phyloP scores from a whole-genome alignment of 2,113 vertebrate genomes.

The Suricata suricatta region DNA sequence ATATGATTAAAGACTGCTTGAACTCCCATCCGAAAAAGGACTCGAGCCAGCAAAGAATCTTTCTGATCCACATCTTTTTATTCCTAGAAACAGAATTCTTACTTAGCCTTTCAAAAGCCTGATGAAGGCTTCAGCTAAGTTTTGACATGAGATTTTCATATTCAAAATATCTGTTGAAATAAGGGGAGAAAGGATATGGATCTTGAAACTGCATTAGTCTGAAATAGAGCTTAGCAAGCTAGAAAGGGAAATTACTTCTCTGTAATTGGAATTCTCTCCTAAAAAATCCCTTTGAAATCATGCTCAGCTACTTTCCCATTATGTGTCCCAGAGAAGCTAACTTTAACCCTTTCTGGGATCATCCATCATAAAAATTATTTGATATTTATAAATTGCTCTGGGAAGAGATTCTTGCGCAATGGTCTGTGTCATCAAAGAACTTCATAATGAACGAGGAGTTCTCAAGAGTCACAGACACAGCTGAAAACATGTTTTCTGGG shows the following conservation, averaged over 20 bases:
- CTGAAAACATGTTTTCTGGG: not conserved
- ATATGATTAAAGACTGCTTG: constrained; percentile 88
- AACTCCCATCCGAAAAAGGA: constrained; percentile 82
- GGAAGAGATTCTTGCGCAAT: constrained; percentile 40
- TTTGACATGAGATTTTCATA: constrained; percentile 85
- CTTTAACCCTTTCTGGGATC: constrained; percentile 70
- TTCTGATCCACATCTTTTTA: constrained; percentile 87
- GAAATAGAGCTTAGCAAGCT: constrained; percentile 76
- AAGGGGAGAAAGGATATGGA: constrained; percentile 74
- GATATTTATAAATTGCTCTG: constrained; percentile 23
- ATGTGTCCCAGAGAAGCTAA: constrained; percentile 33
- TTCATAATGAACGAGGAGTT: not conserved
- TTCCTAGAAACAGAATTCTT: constrained; percentile 88
- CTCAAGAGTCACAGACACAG: not conserved
- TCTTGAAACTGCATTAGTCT: constrained; percentile 74
- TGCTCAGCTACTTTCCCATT: constrained; percentile 58
- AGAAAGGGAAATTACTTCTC: constrained; percentile 76
- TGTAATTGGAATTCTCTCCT: constrained; percentile 73
- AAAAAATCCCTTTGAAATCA: constrained; percentile 79
- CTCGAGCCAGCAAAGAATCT: constrained; percentile 81
- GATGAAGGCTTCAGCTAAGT: constrained; percentile 83
- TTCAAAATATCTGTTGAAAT: constrained; percentile 82
- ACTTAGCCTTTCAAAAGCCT: constrained; percentile 83
- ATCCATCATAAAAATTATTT: not conserved
- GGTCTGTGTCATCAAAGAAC: constrained; percentile 15